phyloP scores from a whole-genome alignment of 1,140 invertebrate species.

The Aleiodes sp. region DNA sequence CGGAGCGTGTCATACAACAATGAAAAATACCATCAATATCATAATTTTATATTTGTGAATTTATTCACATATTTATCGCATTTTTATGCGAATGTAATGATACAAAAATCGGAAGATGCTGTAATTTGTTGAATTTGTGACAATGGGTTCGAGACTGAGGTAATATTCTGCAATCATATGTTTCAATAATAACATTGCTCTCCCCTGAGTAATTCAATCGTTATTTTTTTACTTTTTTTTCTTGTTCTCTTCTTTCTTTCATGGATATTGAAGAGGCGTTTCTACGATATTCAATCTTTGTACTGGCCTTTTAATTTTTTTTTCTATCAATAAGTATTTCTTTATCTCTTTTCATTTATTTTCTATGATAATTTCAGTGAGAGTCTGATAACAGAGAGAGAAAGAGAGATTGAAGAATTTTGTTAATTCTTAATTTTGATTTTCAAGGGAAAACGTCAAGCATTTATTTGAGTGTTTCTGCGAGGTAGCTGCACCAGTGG shows the following conservation, averaged over 20 bases:
- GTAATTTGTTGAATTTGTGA: conserved; percentile 41
- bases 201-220: neutral
- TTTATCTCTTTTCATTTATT: too few relatives aligned
- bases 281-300: neutral
- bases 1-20: conserved; percentile 7
- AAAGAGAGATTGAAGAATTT: neutral
- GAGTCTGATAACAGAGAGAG: neutral
- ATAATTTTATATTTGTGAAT: neutral
- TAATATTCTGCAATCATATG: conserved; percentile 36
- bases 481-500: conserved; percentile 77
- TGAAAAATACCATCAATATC: neutral
- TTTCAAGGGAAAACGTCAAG: conserved; percentile 80
- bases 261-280: too few relatives aligned
- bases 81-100: neutral
- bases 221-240: neutral
- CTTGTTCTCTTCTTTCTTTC: too few relatives aligned
- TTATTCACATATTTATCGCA: neutral
- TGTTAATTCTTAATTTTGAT: conserved; percentile 21
- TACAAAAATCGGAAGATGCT: neutral
- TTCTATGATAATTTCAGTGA: neutral
- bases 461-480: conserved; percentile 86
- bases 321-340: too few relatives aligned
- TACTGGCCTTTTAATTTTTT: too few relatives aligned
- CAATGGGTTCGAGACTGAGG: conserved; percentile 64
- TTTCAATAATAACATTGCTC: conserved; percentile 9